These are phyloP conservation scores for Coptodon rendalli DNA, from an alignment of 2,113 vertebrate species.

Conservation along the genomic window DNA sequence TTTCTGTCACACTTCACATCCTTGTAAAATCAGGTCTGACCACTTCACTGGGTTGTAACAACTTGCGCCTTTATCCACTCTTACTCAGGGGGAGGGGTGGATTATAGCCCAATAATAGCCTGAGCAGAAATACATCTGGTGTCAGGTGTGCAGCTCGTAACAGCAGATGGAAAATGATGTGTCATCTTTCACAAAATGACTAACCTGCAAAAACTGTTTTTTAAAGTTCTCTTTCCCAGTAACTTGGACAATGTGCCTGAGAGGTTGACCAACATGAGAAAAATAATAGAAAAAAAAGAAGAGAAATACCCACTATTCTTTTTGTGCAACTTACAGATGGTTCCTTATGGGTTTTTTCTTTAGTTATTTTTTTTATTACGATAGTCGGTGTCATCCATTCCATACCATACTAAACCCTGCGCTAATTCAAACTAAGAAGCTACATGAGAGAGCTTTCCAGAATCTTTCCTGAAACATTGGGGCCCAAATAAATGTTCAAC, in stretches of 20 bases:
- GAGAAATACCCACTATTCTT: not conserved
- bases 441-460: not conserved
- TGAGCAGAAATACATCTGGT: not conserved
- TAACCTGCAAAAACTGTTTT: not conserved
- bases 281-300: not conserved
- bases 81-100: not conserved
- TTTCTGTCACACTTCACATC: not conserved
- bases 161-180: not conserved
- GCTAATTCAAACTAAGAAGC: not conserved
- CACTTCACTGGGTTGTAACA: not conserved
- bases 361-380: rapidly evolving
- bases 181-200: not conserved
- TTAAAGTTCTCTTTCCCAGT: not conserved
- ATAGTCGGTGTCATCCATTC: not conserved
- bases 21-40: not conserved
- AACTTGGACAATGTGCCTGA: not conserved
- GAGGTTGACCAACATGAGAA: not conserved
- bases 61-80: not conserved
- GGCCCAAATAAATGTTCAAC: not conserved
- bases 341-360: rapidly evolving
- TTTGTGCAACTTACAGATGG: not conserved
- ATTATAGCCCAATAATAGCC: not conserved
- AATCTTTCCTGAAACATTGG: not conserved
- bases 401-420: not conserved
- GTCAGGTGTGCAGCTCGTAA: not conserved